Conservation (phyloP, 2,113 vertebrate genomes). For the Nothocercus julius region DNA sequence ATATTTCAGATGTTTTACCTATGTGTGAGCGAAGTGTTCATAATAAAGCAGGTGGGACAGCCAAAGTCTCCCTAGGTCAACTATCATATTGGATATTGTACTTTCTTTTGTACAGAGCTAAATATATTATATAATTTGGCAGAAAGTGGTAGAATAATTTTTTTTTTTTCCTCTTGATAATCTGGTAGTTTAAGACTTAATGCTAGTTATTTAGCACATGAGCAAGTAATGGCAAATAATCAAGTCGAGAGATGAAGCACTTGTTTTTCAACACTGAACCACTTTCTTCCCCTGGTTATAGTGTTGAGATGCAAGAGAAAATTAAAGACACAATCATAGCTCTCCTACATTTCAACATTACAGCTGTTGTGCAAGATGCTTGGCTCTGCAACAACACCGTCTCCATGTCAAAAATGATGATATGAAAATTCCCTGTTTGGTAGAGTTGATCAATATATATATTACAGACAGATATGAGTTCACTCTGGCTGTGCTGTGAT, state of each 20-base stretch:
- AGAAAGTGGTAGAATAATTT: neutral
- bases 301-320: neutral
- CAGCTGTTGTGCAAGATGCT: neutral
- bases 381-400: neutral
- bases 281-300: neutral
- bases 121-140: neutral
- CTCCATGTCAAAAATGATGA: neutral
- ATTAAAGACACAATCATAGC: neutral
- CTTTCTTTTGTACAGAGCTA: constrained; percentile 4
- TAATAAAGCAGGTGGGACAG: neutral
- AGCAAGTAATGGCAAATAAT: neutral
- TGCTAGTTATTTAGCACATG: neutral
- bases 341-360: neutral
- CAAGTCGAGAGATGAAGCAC: neutral
- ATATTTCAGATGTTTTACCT: neutral
- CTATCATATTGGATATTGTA: neutral
- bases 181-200: constrained; percentile 1
- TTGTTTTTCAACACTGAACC: neutral
- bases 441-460: neutral
- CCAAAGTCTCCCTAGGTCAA: neutral
- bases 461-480: neutral
- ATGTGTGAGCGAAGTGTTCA: neutral
- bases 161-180: neutral
- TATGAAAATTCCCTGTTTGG: neutral
- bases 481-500: neutral